Base-by-base conservation (phyloP, 1,140 invertebrate genomes). In the Leucophenga varia region DNA sequence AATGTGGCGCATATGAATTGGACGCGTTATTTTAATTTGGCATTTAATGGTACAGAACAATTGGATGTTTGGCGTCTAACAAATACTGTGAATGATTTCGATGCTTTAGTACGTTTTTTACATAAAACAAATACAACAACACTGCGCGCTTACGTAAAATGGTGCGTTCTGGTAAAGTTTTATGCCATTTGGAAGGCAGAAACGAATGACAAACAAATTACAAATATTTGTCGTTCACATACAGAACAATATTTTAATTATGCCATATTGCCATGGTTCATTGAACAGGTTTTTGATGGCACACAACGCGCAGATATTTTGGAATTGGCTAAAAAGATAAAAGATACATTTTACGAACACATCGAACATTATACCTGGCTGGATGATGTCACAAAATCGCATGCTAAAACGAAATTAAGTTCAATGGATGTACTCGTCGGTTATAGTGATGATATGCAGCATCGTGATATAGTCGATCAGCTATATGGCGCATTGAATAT, bases 381-480 rank as follows among this genome's bases (percentile, higher is more conserved):
- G 42, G 69, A 72, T n/a, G 69, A 72, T 2, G 63, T 70, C 5
- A 72, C 70, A 0, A 58, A 64, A 0, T 72, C 63, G 1, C 35
- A 61, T 32, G 63, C 70, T 0, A 55, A 55, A 10, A 64, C 69
- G 1, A 72, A 72, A 16, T 41, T 72, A 7, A 37, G 49, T 4
- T 53, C 69, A 2, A 72, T 72, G 70, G 70, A 72, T 18, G 37
- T 72, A 0, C 30, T 61, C 0, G 65, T 72, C 10, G 70, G 70
- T 6, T 72, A 68, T n/a, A 64, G 54, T 0, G 70, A 72, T 31
- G 70, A 72, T 4, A 35, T 72, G 44, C 54, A 50, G 12, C 69
- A 72, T 48, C 49, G 56, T 1, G 46, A 55, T 18, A 18, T 67
- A 7, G 55, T 70, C 5, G 54, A 72, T 38, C 36, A 40, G 7